Evolutionary conservation across 2,797 vertebrate genomes (phyloP).

Genomic region (Trachops cirrhosus): DNA sequence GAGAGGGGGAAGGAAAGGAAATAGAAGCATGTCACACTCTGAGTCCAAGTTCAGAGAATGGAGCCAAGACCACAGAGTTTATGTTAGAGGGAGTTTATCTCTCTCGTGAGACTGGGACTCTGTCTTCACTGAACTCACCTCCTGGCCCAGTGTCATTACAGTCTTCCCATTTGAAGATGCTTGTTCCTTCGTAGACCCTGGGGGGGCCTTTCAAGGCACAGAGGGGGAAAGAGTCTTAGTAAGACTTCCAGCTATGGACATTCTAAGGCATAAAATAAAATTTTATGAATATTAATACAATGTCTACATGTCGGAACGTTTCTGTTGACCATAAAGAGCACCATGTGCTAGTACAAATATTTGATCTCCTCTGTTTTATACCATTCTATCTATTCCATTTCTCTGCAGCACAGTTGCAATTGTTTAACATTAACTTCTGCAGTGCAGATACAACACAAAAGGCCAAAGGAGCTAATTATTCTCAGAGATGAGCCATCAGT

Average conservation of each 20-base stretch:
- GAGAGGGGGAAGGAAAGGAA: constrained; percentile 6
- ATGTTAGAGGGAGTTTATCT: neutral
- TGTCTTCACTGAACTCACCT: neutral
- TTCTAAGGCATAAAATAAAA: neutral
- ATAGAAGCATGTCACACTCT: neutral
- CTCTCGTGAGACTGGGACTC: neutral
- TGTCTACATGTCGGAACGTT: neutral
- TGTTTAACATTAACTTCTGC: neutral
- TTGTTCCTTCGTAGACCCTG: neutral
- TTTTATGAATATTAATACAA: constrained; percentile 9
- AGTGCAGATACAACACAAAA: neutral
- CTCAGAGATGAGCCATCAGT: neutral
- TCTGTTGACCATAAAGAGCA: neutral
- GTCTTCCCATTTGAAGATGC: neutral
- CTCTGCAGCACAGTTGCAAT: neutral
- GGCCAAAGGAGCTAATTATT: neutral
- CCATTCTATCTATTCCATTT: neutral
- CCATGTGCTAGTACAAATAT: neutral
- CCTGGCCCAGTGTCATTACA: neutral
- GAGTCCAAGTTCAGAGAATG: neutral
- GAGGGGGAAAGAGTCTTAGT: neutral
- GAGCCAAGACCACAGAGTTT: neutral
- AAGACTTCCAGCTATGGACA: neutral
- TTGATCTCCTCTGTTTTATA: neutral
- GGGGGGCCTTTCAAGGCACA: neutral